Conservation (phyloP, 2,797 vertebrate species). For the Urophycis tenuis region DNA sequence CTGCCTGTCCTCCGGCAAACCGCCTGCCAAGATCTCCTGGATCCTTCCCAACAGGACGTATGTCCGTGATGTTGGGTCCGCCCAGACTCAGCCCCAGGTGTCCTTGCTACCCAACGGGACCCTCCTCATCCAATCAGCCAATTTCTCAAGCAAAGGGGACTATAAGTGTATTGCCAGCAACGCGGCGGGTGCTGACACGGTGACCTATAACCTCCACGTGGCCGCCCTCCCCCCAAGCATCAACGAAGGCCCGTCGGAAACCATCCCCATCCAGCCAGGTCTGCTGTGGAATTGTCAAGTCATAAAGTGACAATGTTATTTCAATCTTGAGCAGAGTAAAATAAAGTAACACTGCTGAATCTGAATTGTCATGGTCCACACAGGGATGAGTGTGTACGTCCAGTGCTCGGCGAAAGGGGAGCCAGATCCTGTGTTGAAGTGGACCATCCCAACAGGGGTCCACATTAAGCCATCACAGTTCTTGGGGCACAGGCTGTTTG, state of each 20-base stretch:
- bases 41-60: constrained; percentile 74
- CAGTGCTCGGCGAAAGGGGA: constrained; percentile 73
- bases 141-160: constrained; percentile 73
- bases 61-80: constrained; percentile 55
- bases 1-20: constrained; percentile 70
- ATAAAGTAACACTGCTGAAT: not conserved
- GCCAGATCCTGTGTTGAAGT: constrained; percentile 67
- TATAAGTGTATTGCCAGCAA: constrained; percentile 80
- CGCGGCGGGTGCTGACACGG: constrained; percentile 73
- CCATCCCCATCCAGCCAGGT: constrained; percentile 59
- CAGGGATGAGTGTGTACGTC: constrained; percentile 62
- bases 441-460: constrained; percentile 65
- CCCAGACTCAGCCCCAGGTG: constrained; percentile 44
- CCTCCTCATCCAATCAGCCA: constrained; percentile 62
- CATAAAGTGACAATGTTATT: not conserved
- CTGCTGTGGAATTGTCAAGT: constrained; percentile 13
- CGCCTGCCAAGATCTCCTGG: constrained; percentile 73
- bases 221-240: constrained; percentile 71
- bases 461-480: constrained; percentile 72
- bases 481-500: constrained; percentile 66
- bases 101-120: constrained; percentile 71
- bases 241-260: constrained; percentile 56
- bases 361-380: not conserved
- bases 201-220: constrained; percentile 71
- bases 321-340: not conserved